These are phyloP conservation scores for Hippocampus barbouri DNA, from an alignment of 2,113 vertebrate genomes.

Conservation along the genomic window DNA sequence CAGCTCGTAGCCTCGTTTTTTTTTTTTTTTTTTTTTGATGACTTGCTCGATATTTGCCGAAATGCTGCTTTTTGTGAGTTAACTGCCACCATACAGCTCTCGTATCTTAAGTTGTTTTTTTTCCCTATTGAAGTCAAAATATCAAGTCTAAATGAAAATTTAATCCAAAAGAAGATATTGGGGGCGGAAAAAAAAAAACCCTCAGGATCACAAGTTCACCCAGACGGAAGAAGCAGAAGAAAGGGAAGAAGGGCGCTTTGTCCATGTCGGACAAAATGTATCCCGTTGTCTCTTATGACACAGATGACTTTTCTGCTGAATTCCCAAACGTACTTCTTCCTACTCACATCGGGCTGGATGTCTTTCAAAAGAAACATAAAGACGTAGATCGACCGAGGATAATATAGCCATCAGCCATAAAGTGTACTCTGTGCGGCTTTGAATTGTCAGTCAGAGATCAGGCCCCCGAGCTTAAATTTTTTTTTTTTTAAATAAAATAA, in stretches of 20 bases:
- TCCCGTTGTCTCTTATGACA: constrained; percentile 21
- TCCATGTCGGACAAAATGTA: constrained; percentile 27
- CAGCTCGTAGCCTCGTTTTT: no score
- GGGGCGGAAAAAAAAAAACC: no score
- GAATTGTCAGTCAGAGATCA: background rate
- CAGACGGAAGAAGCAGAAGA: constrained; percentile 18
- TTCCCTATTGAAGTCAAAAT: no score
- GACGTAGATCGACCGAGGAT: background rate
- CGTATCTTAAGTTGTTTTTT: no score
- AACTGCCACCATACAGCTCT: no score
- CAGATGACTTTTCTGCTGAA: constrained; percentile 3
- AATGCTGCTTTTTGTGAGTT: no score
- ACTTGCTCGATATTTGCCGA: no score
- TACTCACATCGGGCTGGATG: background rate
- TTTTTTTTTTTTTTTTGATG: no score
- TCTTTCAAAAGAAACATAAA: constrained; percentile 5
- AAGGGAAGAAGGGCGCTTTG: constrained; percentile 31
- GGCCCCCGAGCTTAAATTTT: background rate
- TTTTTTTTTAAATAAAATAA: no score
- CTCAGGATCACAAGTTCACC: background rate
- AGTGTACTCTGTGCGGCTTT: background rate
- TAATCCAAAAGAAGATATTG: background rate
- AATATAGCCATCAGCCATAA: background rate
- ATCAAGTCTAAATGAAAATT: background rate
- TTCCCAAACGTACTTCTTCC: background rate